Percentiles rank a stretch among this genome's conserved stretches.
Evolutionary conservation across 2,113 vertebrate species (phyloP).

Genomic region (Hassar affinis): DNA sequence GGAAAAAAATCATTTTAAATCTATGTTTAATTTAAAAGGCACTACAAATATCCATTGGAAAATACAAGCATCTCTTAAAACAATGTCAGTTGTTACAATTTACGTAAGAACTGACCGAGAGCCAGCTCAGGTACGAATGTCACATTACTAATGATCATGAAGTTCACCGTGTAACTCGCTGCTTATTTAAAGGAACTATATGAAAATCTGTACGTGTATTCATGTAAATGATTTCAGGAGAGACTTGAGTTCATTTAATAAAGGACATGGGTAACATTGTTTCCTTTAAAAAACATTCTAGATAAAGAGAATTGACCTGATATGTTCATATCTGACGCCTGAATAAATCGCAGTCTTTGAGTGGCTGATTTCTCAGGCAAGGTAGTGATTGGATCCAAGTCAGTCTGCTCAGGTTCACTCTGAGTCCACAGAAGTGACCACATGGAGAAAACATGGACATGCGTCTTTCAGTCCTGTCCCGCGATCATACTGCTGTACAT

Average conservation of each 20-base stretch:
- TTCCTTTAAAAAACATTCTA: not conserved
- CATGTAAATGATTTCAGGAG: not conserved
- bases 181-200: not conserved
- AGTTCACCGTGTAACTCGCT: not conserved
- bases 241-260: not conserved
- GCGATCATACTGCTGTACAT: slow-evolving; percentile 90
- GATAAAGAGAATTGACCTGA: not conserved
- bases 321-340: not conserved
- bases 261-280: not conserved
- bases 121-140: not conserved
- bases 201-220: not conserved
- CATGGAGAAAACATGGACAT: not conserved
- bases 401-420: not conserved
- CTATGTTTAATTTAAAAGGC: not conserved
- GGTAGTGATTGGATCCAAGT: not conserved
- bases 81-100: not conserved
- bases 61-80: not conserved
- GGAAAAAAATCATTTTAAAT: not conserved
- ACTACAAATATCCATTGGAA: not conserved
- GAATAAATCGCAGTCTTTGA: not conserved
- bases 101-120: not conserved
- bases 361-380: not conserved
- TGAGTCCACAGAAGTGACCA: not conserved
- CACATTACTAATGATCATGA: not conserved
- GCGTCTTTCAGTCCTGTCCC: slow-evolving; percentile 63